Base-by-base conservation (phyloP, 2,888 invertebrate species). In the Rhodophaea formosa region DNA sequence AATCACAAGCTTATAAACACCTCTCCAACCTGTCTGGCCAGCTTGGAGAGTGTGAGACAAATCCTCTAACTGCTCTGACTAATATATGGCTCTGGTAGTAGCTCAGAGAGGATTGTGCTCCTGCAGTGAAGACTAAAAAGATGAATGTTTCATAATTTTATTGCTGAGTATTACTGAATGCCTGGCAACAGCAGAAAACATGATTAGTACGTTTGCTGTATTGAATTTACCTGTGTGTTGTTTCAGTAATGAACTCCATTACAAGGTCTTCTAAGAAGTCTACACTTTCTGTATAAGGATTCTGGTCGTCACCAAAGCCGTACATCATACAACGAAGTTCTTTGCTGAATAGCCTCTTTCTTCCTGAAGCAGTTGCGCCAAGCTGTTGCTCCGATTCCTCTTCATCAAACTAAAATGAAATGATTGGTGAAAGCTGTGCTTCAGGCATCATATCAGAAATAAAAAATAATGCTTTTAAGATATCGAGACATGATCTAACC, bases 231-330 rank as follows among this genome's bases (percentile, higher is more conserved):
- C 91, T 93, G 65, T 96, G 96, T 1, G 96, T 96, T 92, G 97
- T 98, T 92, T 99, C 98, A 1, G 97, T 97, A 30, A 99, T 97
- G 83, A 98, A 99, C 88, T 99, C 98, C 68, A 99, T 97, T 0
- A 99, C 99, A 51, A 99, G 90, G 84, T 99, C 99, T 88, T 99
- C 99, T 53, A 99, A 92, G 51, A 99, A 93, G 82, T 99, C 99
- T 0, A 99, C 98, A 79, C 98, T 98, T 88, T 99, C 99, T 1
- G 99, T 99, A 76, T 98, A 99, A 0, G 99, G 99, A 89, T 99
- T 99, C 82, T 98, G 98, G 80, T 99, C 99, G 84, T 99, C 99
- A 5, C 99, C 99, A 92, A 99, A 99, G 0, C 99, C 99, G 83
- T 98, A 99, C 98, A 99, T 98, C 99, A 99, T 99, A 71, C 98